phyloP scores from a whole-genome alignment of 1,140 invertebrate species.

The Drosophila kepulauana region DNA sequence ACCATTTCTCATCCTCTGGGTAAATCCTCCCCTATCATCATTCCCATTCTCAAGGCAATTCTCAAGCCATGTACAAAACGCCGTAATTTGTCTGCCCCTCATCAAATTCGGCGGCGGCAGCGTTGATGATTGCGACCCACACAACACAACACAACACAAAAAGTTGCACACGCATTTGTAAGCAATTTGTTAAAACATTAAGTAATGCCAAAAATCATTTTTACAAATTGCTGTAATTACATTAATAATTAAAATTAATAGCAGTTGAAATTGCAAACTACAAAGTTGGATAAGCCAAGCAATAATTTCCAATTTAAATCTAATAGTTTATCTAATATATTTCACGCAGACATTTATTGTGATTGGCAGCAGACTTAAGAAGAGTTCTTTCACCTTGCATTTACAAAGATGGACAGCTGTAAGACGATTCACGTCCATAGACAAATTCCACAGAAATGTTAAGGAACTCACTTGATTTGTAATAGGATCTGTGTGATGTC shows the following conservation, averaged over 20 bases:
- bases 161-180: constrained; percentile 29
- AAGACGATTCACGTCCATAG: not conserved
- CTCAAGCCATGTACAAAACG: constrained; percentile 27
- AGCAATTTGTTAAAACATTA: constrained; percentile 24
- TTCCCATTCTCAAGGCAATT: not conserved
- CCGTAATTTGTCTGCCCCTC: constrained; percentile 66
- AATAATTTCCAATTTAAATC: not conserved
- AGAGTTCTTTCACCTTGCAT: constrained; percentile 19
- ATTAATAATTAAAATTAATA: not conserved
- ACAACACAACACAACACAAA: not conserved
- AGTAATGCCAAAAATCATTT: constrained; percentile 7
- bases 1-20: constrained; percentile 13
- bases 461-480: constrained; percentile 5
- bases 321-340: not conserved
- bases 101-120: constrained; percentile 26
- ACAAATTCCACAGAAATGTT: not conserved
- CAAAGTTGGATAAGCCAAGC: not conserved
- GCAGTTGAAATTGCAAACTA: not conserved
- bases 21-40: not conserved
- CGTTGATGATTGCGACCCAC: constrained; percentile 9
- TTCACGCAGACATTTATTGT: not conserved
- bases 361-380: not conserved
- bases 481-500: constrained; percentile 5
- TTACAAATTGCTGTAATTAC: constrained; percentile 1
- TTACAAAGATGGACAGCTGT: not conserved